Conservation (phyloP, 2,113 vertebrate genomes). For the Microtus oregoni region DNA sequence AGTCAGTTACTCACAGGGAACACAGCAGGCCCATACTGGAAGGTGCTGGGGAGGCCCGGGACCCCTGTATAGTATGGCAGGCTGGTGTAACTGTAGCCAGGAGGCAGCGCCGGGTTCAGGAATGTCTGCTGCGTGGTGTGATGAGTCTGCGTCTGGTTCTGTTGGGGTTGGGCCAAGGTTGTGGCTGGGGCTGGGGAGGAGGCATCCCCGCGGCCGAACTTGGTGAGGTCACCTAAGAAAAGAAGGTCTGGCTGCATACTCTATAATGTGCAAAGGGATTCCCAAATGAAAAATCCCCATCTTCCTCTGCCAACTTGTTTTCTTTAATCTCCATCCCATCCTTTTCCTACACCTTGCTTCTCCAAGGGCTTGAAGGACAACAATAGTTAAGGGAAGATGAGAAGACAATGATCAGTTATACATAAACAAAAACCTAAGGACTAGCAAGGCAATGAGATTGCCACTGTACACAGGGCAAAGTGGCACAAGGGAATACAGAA, state of each 20-base stretch:
- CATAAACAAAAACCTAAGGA: background rate
- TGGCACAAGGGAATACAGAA: background rate
- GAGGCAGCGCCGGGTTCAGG: conserved; percentile 96
- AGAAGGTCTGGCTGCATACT: background rate
- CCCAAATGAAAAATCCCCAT: background rate
- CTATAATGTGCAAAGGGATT: background rate
- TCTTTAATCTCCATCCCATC: background rate
- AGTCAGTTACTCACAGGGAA: conserved; percentile 94
- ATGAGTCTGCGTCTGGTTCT: conserved; percentile 97
- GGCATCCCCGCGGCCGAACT: conserved; percentile 96
- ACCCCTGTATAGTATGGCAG: conserved; percentile 99
- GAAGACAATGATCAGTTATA: background rate
- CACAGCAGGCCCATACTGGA: conserved; percentile 98
- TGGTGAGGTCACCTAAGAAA: conserved; percentile 93
- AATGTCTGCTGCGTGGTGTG: conserved; percentile 98
- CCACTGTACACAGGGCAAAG: background rate
- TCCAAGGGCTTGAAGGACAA: background rate
- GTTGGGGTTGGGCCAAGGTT: conserved; percentile 96
- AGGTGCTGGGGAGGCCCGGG: conserved; percentile 97
- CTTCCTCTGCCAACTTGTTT: background rate
- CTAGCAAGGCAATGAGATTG: background rate
- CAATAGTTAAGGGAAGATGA: background rate
- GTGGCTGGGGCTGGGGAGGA: conserved; percentile 96
- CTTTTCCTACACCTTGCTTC: background rate
- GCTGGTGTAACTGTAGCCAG: conserved; percentile 99